Conservation (phyloP, 1,140 invertebrate species). For the Probaryconus sp. region DNA sequence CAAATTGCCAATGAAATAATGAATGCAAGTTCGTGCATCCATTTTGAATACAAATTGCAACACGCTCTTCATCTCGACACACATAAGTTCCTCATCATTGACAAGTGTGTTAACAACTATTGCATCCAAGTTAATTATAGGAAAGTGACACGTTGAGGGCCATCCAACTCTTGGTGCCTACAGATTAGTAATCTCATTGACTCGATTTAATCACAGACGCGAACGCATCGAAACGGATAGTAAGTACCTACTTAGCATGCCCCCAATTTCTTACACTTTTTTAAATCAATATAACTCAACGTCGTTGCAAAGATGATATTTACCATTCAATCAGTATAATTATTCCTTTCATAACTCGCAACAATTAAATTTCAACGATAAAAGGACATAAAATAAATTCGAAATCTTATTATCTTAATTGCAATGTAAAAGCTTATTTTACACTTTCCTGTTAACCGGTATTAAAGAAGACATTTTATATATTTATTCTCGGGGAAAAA, state of each 20-base stretch:
- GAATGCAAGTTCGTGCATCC: not conserved
- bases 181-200: conserved; percentile 24
- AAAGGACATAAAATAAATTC: too few species aligned
- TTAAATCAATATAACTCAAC: conserved; percentile 13
- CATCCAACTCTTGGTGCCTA: conserved; percentile 23
- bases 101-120: conserved; percentile 42
- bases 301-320: too few species aligned
- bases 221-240: conserved; percentile 23
- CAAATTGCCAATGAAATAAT: too few species aligned
- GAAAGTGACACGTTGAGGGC: conserved; percentile 20
- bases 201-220: conserved; percentile 40
- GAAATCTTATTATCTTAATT: too few species aligned
- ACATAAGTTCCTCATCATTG: conserved; percentile 37
- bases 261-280: conserved; percentile 22
- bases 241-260: conserved; percentile 11
- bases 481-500: too few species aligned
- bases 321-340: too few species aligned
- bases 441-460: too few species aligned
- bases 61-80: conserved; percentile 4
- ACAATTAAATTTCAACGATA: too few species aligned
- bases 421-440: too few species aligned
- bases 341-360: too few species aligned
- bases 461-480: too few species aligned
- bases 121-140: conserved; percentile 37
- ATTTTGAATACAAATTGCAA: conserved; percentile 34